These are phyloP conservation scores for Ammodytes dubius DNA, from an alignment of 2,113 vertebrate species.

Conservation along the genomic window DNA sequence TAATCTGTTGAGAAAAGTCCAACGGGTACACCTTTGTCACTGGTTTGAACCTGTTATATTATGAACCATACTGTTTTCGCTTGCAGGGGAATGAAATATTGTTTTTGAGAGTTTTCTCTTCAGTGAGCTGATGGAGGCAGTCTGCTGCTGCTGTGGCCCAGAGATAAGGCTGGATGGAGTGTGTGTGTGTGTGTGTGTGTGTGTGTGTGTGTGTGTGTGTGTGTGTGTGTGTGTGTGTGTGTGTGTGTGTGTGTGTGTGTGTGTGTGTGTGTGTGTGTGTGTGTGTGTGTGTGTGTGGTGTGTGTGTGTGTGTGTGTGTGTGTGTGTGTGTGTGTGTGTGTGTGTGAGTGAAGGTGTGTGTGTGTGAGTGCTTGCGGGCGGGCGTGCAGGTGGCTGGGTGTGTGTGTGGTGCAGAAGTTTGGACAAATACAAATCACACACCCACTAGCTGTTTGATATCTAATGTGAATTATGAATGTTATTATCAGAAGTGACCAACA, in stretches of 20 bases:
- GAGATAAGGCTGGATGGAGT: slow-evolving; percentile 54
- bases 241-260: slow-evolving; percentile 18
- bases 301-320: slow-evolving; percentile 6
- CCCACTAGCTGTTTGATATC: slow-evolving; percentile 34
- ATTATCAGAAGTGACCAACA: slow-evolving; percentile 30
- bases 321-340: slow-evolving; percentile 11
- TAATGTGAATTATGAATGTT: slow-evolving; percentile 53
- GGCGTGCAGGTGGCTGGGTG: not conserved
- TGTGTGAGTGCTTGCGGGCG: slow-evolving; percentile 12
- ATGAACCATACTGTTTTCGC: slow-evolving; percentile 54
- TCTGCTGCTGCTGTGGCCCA: slow-evolving; percentile 45
- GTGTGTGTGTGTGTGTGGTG: slow-evolving; percentile 2
- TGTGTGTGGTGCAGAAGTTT: no score
- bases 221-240: slow-evolving; percentile 2
- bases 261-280: not conserved
- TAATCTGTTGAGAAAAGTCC: slow-evolving; percentile 61
- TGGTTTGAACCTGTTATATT: slow-evolving; percentile 54
- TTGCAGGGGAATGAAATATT: slow-evolving; percentile 42
- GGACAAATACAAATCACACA: not conserved
- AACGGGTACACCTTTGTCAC: slow-evolving; percentile 46
- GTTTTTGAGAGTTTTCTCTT: slow-evolving; percentile 9
- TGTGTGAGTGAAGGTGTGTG: slow-evolving; percentile 1
- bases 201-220: slow-evolving; percentile 16
- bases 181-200: slow-evolving; percentile 7
- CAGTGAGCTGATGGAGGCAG: slow-evolving; percentile 26